A percentile compares a stretch with the other conserved stretches of the same genome.
phyloP scores from a whole-genome alignment of 92 coral and sea anemone genomes.

The Zoanthus sansibaricus region DNA sequence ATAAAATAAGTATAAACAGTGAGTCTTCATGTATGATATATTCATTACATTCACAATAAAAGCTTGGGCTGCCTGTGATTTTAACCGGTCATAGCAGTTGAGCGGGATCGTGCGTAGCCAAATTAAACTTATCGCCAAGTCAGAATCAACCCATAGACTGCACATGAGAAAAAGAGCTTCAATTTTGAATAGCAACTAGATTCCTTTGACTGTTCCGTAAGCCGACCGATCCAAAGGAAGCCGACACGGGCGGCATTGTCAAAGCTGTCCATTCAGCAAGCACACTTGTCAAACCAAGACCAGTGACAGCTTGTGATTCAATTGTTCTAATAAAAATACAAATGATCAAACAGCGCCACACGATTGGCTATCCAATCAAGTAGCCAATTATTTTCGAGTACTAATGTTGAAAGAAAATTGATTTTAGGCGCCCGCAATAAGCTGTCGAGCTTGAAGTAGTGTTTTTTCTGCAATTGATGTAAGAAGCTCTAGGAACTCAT shows the following conservation, averaged over 20 bases:
- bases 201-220: slow-evolving; percentile 21
- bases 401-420: slow-evolving; percentile 66
- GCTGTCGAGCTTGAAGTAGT: slow-evolving; percentile 41
- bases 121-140: background rate
- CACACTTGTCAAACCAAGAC: slow-evolving; percentile 71
- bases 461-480: background rate
- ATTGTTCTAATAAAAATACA: slow-evolving; percentile 87
- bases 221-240: slow-evolving; percentile 48
- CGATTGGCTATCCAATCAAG: slow-evolving; percentile 86
- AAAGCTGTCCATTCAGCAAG: slow-evolving; percentile 44
- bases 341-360: slow-evolving; percentile 70
- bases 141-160: slow-evolving; percentile 16
- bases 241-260: slow-evolving; percentile 45
- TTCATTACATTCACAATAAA: no score
- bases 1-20: no score
- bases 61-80: no score
- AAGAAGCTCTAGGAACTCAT: background rate
- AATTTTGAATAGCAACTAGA: slow-evolving; percentile 25
- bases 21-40: no score
- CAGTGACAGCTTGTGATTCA: slow-evolving; percentile 88
- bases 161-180: slow-evolving; percentile 44
- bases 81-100: slow-evolving; percentile 40
- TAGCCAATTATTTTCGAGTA: slow-evolving; percentile 94
- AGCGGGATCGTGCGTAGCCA: slow-evolving; percentile 8
- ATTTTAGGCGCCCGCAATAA: slow-evolving; percentile 39